These are phyloP conservation scores for Tautogolabrus adspersus DNA, from an alignment of 2,113 vertebrate genomes.

Conservation along the genomic window DNA sequence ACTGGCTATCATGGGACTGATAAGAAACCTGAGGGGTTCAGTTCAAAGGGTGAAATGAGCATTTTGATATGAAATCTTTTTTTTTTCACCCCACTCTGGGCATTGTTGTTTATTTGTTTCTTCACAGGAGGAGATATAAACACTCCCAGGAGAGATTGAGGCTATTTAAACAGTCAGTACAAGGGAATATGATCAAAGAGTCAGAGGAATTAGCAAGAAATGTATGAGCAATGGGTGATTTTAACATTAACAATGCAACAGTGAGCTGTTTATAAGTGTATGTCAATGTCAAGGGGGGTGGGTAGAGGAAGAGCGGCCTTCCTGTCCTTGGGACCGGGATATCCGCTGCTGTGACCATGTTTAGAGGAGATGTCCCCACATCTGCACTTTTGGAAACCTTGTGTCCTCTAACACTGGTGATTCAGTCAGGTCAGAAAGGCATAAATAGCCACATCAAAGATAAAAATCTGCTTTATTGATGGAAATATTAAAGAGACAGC, in stretches of 20 bases:
- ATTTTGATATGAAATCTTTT: constrained; percentile 62
- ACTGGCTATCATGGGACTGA: constrained; percentile 64
- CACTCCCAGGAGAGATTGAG: constrained; percentile 16
- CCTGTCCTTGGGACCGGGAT: constrained; percentile 84
- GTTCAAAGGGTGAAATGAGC: constrained; percentile 74
- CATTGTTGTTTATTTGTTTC: constrained; percentile 64
- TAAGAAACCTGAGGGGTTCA: constrained; percentile 72
- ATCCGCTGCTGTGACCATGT: constrained; percentile 74
- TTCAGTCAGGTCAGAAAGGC: constrained; percentile 11
- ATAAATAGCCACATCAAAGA: constrained; percentile 19
- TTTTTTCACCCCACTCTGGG: constrained; percentile 45
- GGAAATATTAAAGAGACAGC: not conserved
- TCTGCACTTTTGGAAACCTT: constrained; percentile 44
- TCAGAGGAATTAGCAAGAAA: not conserved
- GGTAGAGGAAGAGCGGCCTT: constrained; percentile 79
- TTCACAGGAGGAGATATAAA: constrained; percentile 30
- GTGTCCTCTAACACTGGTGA: constrained; percentile 39
- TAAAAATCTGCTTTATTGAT: not conserved
- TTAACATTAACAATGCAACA: constrained; percentile 47
- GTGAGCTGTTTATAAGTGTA: constrained; percentile 44
- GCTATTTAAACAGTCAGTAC: constrained; percentile 25
- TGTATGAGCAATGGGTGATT: constrained; percentile 20
- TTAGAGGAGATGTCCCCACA: constrained; percentile 60
- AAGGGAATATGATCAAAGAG: constrained; percentile 48
- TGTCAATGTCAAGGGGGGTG: constrained; percentile 56